A percentile compares a stretch with the other conserved stretches of the same genome.
phyloP scores from a whole-genome alignment of 2,888 invertebrate genomes.

The Nineta flava region DNA sequence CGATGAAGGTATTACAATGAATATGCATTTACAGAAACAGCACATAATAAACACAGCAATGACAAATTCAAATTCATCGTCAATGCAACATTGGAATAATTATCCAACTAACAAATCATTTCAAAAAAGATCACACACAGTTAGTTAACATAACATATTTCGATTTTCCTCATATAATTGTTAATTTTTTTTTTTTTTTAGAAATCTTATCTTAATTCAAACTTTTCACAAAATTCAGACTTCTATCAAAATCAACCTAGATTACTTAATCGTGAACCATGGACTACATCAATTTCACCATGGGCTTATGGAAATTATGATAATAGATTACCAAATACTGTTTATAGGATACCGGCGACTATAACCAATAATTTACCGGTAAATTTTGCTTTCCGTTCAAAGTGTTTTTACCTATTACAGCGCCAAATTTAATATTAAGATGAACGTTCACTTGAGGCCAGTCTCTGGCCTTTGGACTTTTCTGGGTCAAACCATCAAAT shows the following conservation, averaged over 20 bases:
- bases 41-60: neutral
- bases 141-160: no score
- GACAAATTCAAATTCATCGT: slow-evolving; percentile 5
- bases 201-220: neutral
- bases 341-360: no score
- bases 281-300: neutral
- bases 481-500: no score
- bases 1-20: slow-evolving; percentile 30
- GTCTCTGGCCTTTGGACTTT: no score
- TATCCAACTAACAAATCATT: neutral
- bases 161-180: neutral
- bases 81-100: slow-evolving; percentile 12
- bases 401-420: no score
- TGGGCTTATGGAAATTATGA: no score
- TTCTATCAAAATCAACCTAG: neutral
- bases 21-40: slow-evolving; percentile 2
- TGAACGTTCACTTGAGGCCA: no score
- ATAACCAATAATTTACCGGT: no score
- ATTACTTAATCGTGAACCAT: no score
- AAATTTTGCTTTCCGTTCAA: no score
- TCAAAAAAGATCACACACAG: neutral
- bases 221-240: neutral
- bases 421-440: no score
- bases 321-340: no score
- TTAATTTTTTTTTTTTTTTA: neutral